These are phyloP conservation scores for Plectrocnemia conspersa DNA, from an alignment of 1,140 invertebrate genomes.

Conservation along the genomic window DNA sequence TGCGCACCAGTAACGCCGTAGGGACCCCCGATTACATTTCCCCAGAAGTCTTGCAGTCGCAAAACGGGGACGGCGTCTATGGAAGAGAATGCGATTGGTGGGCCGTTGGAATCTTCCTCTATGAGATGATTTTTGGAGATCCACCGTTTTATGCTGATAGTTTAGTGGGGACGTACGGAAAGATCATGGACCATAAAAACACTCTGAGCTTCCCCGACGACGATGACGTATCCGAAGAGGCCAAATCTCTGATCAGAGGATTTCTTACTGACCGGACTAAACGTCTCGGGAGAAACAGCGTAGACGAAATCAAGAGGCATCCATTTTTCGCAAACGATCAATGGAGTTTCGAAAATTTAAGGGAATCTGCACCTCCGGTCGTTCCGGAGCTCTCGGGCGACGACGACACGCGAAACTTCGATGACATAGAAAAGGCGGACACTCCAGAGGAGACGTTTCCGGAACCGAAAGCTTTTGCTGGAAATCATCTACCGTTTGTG, in stretches of 20 bases:
- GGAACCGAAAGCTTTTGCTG: constrained; percentile 93
- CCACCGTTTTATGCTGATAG: constrained; percentile 99
- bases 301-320: constrained; percentile 93
- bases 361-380: constrained; percentile 91
- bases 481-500: constrained; percentile 97
- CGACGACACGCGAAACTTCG: constrained; percentile 98
- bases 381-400: constrained; percentile 93
- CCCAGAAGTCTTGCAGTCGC: constrained; percentile 95
- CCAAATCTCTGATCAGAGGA: constrained; percentile 88
- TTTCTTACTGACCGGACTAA: constrained; percentile 90
- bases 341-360: constrained; percentile 95
- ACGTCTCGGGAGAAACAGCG: constrained; percentile 87
- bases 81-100: constrained; percentile 99
- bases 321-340: constrained; percentile 95
- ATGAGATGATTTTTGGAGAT: constrained; percentile 98
- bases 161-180: constrained; percentile 95
- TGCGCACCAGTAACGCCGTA: constrained; percentile 94
- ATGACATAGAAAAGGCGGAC: constrained; percentile 93
- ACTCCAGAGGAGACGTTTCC: constrained; percentile 88
- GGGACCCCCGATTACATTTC: constrained; percentile 99
- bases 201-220: constrained; percentile 93
- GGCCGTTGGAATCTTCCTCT: constrained; percentile 98
- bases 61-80: constrained; percentile 92
- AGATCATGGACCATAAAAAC: constrained; percentile 98
- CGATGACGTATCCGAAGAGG: constrained; percentile 84